Evolutionary conservation across 2,888 invertebrate genomes (phyloP).

Genomic region (Horisme vitalbata): DNA sequence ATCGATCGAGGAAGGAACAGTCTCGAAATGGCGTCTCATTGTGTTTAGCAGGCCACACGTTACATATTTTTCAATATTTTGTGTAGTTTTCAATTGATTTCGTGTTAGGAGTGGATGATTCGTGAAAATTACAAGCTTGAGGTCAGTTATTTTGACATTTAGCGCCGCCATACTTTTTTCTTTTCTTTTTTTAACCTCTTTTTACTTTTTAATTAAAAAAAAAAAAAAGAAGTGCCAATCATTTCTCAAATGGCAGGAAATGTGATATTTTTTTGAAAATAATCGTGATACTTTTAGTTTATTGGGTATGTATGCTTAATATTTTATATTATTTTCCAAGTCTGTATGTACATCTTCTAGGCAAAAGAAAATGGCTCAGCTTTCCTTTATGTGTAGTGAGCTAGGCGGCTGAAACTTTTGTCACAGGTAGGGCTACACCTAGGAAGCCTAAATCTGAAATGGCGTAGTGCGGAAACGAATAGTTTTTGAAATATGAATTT

Average conservation of each 20-base stretch:
- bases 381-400: too few species aligned
- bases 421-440: too few species aligned
- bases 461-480: too few species aligned
- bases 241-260: constrained; percentile 45
- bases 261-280: constrained; percentile 16
- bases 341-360: too few species aligned
- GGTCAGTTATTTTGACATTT: constrained; percentile 13
- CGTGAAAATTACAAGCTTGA: background rate
- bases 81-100: background rate
- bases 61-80: background rate
- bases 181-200: constrained; percentile 49
- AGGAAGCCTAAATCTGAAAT: too few species aligned
- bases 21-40: constrained; percentile 52
- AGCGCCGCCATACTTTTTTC: constrained; percentile 52
- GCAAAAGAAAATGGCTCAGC: too few species aligned
- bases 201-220: constrained; percentile 70
- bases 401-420: too few species aligned
- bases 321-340: too few species aligned
- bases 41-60: constrained; percentile 31
- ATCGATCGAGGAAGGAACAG: constrained; percentile 8
- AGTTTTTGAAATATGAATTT: too few species aligned
- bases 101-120: background rate
- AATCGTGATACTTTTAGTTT: too few species aligned
- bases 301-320: too few species aligned
- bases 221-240: constrained; percentile 75